Conservation (phyloP, 2,888 invertebrate species). For the Tipula helvola region DNA sequence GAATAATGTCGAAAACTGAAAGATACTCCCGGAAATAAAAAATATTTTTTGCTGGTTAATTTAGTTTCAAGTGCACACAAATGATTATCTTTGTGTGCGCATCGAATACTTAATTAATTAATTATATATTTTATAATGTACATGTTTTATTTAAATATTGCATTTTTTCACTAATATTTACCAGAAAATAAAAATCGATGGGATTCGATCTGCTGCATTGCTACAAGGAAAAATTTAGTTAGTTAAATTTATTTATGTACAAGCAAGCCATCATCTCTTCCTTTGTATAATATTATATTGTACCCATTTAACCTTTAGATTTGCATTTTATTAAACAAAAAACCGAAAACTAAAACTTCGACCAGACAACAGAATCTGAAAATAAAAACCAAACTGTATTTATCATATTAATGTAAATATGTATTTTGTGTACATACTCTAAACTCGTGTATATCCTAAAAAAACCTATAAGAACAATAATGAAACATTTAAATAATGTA, state of each 20-base stretch:
- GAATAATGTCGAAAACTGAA: neutral
- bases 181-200: neutral
- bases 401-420: neutral
- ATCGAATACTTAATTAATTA: neutral
- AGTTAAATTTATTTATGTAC: neutral
- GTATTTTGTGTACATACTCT: neutral
- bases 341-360: neutral
- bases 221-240: neutral
- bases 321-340: neutral
- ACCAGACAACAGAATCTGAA: neutral
- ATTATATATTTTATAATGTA: neutral
- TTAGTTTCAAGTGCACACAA: neutral
- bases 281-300: neutral
- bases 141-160: neutral
- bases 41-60: neutral
- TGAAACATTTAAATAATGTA: neutral
- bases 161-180: neutral
- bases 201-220: neutral
- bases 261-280: neutral
- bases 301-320: neutral
- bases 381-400: neutral
- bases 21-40: neutral
- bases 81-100: neutral
- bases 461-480: neutral
- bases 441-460: neutral